phyloP scores from a whole-genome alignment of 2,888 invertebrate species.

The Ypsolopha scabrella region DNA sequence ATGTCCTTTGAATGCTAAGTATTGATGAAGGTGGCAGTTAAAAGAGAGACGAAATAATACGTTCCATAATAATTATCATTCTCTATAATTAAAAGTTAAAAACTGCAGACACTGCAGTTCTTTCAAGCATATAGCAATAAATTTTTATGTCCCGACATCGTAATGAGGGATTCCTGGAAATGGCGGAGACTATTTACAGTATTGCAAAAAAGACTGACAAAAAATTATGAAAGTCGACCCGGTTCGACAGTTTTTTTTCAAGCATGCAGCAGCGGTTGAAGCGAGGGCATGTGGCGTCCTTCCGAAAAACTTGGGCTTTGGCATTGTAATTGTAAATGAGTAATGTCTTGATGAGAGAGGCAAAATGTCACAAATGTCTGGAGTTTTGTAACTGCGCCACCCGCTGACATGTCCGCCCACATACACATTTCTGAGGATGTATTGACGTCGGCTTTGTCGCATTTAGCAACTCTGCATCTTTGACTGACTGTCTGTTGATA shows the following conservation, averaged over 20 bases:
- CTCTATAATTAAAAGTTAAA: too few species aligned
- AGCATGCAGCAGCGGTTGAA: background rate
- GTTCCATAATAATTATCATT: too few species aligned
- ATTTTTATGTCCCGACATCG: constrained; percentile 20
- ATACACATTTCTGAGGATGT: background rate
- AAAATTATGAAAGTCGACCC: constrained; percentile 10
- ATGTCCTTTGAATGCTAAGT: too few species aligned
- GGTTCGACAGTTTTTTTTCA: background rate
- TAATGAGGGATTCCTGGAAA: constrained; percentile 50
- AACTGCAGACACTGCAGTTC: background rate
- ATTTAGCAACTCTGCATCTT: background rate
- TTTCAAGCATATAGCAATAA: constrained; percentile 17
- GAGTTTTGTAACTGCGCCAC: background rate
- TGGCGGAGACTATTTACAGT: constrained; percentile 23
- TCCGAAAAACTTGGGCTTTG: constrained; percentile 14
- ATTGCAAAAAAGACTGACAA: constrained; percentile 21
- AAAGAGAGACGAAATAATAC: too few species aligned
- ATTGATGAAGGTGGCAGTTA: too few species aligned
- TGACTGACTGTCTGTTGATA: background rate
- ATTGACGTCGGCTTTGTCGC: background rate
- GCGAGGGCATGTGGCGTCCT: constrained; percentile 20
- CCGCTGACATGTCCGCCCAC: constrained; percentile 5
- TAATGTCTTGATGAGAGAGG: constrained; percentile 10
- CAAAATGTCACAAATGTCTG: background rate
- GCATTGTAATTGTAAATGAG: constrained; percentile 10